A percentile compares a stretch with the other conserved stretches of the same genome.
Conservation (phyloP, 2,113 vertebrate species). For the Cygnus buccinator region DNA sequence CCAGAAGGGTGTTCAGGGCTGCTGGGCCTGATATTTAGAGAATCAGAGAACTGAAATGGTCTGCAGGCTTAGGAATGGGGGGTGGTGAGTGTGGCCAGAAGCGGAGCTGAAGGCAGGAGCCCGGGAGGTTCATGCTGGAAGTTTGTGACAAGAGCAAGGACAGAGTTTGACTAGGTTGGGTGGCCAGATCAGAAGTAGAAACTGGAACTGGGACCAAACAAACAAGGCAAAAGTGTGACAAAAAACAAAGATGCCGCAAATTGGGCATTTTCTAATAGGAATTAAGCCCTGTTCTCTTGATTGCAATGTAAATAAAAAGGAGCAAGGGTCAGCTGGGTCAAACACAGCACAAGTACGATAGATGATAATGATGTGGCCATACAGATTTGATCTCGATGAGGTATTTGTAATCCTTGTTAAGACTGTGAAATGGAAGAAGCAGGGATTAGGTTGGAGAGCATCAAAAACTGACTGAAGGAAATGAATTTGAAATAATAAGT, state of each 20-base stretch:
- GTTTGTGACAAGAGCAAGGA: not conserved
- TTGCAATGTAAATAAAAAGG: not conserved
- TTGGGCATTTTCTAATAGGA: not conserved
- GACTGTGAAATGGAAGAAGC: not conserved
- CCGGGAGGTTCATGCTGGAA: fast-evolving
- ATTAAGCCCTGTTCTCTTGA: not conserved
- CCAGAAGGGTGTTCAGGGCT: not conserved
- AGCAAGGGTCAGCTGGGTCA: not conserved
- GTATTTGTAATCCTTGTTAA: not conserved
- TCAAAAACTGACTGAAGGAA: not conserved
- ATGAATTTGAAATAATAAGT: not conserved
- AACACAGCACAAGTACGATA: not conserved
- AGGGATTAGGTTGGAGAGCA: not conserved
- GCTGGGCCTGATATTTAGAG: not conserved
- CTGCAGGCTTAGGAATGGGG: not conserved
- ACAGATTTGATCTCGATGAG: not conserved
- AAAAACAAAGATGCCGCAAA: not conserved
- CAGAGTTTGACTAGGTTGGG: not conserved
- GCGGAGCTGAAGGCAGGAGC: not conserved
- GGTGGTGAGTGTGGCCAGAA: not conserved
- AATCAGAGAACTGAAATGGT: not conserved
- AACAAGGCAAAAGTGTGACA: not conserved
- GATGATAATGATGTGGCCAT: not conserved
- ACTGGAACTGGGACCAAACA: not conserved
- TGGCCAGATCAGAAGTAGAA: not conserved